Percentiles rank a stretch among this genome's conserved stretches.
Evolutionary conservation across 2,888 invertebrate genomes (phyloP).

Genomic region (Zeuzera pyrina): DNA sequence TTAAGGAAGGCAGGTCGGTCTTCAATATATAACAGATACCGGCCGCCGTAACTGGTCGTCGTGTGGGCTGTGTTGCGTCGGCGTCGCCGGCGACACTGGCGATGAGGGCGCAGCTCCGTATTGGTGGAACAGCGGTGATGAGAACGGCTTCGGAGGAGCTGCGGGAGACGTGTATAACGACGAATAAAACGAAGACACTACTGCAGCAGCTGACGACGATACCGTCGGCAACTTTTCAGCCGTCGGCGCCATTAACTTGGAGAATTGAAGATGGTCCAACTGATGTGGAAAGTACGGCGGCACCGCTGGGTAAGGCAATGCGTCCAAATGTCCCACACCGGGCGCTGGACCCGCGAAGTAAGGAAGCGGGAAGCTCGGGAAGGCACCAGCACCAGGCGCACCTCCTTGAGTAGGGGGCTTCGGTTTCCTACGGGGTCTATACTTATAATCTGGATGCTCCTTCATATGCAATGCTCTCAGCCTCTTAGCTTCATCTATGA

Average conservation of each 20-base stretch:
- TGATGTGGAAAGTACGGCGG: slow-evolving; percentile 86
- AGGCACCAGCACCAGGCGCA: slow-evolving; percentile 65
- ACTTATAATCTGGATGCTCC: slow-evolving; percentile 93
- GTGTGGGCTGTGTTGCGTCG: slow-evolving; percentile 62
- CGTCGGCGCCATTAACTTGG: slow-evolving; percentile 71
- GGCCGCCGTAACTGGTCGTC: slow-evolving; percentile 78
- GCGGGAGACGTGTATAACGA: slow-evolving; percentile 76
- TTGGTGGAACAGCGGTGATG: slow-evolving; percentile 68
- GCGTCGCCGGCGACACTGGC: slow-evolving; percentile 57
- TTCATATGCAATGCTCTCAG: slow-evolving; percentile 91
- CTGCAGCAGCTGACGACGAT: slow-evolving; percentile 69
- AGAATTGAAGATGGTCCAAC: slow-evolving; percentile 77
- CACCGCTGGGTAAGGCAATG: slow-evolving; percentile 76
- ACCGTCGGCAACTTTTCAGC: slow-evolving; percentile 59
- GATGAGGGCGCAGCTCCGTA: slow-evolving; percentile 64
- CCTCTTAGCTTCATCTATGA: slow-evolving; percentile 95
- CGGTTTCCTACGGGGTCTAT: slow-evolving; percentile 88
- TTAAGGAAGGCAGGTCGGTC: slow-evolving; percentile 61
- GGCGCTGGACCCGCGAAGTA: slow-evolving; percentile 77
- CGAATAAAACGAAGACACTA: slow-evolving; percentile 79
- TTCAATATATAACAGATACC: slow-evolving; percentile 81
- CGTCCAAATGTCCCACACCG: slow-evolving; percentile 71
- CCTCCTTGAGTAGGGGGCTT: slow-evolving; percentile 77
- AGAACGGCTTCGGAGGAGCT: slow-evolving; percentile 65
- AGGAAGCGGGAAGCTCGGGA: slow-evolving; percentile 76